These are phyloP conservation scores for Drosophila trichaetosa DNA, from an alignment of 2,888 invertebrate species.

Conservation along the genomic window DNA sequence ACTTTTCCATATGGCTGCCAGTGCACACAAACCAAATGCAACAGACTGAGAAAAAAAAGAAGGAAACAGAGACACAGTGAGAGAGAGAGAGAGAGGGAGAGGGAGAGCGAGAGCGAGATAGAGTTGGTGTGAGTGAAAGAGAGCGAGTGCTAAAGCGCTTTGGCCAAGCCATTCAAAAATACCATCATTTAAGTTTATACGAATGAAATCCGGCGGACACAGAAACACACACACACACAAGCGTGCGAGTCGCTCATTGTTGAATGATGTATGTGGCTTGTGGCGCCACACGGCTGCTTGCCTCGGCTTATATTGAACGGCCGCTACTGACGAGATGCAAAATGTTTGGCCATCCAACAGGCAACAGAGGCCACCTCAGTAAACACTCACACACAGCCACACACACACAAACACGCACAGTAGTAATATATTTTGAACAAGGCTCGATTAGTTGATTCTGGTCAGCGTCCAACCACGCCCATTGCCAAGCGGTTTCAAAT, in stretches of 20 bases:
- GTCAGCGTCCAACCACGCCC: constrained; percentile 29
- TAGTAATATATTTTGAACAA: constrained; percentile 40
- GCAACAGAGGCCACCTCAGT: constrained; percentile 23
- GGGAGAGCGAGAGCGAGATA: neutral
- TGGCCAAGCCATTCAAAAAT: constrained; percentile 53
- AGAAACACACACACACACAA: constrained; percentile 7
- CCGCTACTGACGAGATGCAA: constrained; percentile 65
- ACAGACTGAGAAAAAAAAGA: neutral
- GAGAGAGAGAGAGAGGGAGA: neutral
- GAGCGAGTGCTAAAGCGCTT: constrained; percentile 14
- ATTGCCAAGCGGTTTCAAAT: constrained; percentile 16
- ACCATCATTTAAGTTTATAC: constrained; percentile 66
- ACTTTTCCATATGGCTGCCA: constrained; percentile 64
- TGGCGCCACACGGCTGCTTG: constrained; percentile 49
- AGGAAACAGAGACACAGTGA: neutral
- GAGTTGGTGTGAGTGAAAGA: neutral
- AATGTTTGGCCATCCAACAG: constrained; percentile 57
- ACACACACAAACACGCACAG: neutral
- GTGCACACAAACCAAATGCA: constrained; percentile 30
- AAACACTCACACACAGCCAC: neutral
- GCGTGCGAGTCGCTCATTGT: constrained; percentile 43
- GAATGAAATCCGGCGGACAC: constrained; percentile 69
- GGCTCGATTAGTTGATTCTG: constrained; percentile 40
- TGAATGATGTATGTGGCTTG: constrained; percentile 70
- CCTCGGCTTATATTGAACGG: constrained; percentile 32